These are phyloP conservation scores for Phylloscopus whistleri DNA, from an alignment of 2,113 vertebrate species.

Conservation along the genomic window DNA sequence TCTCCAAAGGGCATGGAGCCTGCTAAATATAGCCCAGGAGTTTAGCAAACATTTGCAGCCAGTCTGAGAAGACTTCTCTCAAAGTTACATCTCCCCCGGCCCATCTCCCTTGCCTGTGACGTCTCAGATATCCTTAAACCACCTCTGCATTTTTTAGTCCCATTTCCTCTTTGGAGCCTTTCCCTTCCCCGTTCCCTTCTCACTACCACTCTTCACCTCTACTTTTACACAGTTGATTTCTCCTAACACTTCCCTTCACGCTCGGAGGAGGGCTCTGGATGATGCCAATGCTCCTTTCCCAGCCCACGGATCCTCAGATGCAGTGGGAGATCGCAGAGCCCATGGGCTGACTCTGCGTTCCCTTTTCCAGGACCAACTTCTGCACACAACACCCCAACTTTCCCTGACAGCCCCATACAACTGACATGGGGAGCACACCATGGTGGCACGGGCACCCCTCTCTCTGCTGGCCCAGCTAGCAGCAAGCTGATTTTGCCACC, in stretches of 20 bases:
- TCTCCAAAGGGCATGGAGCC: slow-evolving; percentile 11
- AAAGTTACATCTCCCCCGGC: background rate
- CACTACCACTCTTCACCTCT: slow-evolving; percentile 21
- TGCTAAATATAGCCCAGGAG: slow-evolving; percentile 43
- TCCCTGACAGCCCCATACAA: background rate
- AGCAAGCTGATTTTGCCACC: background rate
- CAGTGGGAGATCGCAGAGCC: background rate
- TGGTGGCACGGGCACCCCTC: background rate
- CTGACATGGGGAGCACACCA: fast-evolving
- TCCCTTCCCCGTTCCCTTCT: background rate
- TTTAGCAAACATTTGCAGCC: slow-evolving; percentile 31
- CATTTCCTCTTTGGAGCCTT: slow-evolving; percentile 11
- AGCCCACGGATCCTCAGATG: background rate
- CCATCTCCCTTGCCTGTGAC: background rate
- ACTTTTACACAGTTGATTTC: background rate
- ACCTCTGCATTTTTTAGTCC: background rate
- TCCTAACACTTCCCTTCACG: background rate
- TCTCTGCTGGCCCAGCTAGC: background rate
- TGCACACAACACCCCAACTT: background rate
- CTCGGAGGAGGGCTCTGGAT: background rate
- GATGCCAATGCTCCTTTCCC: slow-evolving; percentile 17
- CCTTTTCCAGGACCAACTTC: background rate
- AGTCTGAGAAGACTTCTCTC: slow-evolving; percentile 10
- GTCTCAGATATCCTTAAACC: background rate
- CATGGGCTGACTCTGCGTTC: background rate